Conservation (phyloP, 2,888 invertebrate genomes). For the Ametastegia equiseti region DNA sequence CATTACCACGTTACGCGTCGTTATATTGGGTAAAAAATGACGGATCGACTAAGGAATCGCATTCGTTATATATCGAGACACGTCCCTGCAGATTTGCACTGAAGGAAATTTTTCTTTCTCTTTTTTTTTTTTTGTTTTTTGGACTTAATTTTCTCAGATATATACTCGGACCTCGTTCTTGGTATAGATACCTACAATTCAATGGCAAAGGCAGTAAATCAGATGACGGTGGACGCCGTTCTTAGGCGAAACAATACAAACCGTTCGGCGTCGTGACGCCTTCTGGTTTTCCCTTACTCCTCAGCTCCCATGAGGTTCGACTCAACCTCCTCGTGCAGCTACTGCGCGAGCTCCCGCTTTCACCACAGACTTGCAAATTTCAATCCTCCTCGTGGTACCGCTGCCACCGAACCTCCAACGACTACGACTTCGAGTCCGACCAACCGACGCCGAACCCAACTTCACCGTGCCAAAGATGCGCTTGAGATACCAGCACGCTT, state of each 20-base stretch:
- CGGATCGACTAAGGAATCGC: neutral
- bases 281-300: conserved; percentile 39
- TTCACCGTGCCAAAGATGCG: conserved; percentile 58
- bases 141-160: neutral
- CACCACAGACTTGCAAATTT: conserved; percentile 70
- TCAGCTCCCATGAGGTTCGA: conserved; percentile 25
- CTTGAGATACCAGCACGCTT: conserved; percentile 58
- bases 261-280: conserved; percentile 49
- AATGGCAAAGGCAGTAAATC: neutral
- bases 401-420: conserved; percentile 50
- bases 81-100: neutral
- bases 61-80: neutral
- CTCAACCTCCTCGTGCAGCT: conserved; percentile 6
- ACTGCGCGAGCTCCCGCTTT: conserved; percentile 59
- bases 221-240: conserved; percentile 39
- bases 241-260: conserved; percentile 48
- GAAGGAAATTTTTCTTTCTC: neutral
- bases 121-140: neutral
- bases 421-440: too few relatives aligned
- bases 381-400: conserved; percentile 54
- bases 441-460: conserved; percentile 45
- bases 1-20: neutral
- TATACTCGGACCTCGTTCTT: neutral
- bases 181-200: neutral
- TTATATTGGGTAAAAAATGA: neutral